A percentile compares a stretch with the other conserved stretches of the same genome.
phyloP scores from a whole-genome alignment of 92 coral and sea anemone genomes.

The Plumapathes pennacea region DNA sequence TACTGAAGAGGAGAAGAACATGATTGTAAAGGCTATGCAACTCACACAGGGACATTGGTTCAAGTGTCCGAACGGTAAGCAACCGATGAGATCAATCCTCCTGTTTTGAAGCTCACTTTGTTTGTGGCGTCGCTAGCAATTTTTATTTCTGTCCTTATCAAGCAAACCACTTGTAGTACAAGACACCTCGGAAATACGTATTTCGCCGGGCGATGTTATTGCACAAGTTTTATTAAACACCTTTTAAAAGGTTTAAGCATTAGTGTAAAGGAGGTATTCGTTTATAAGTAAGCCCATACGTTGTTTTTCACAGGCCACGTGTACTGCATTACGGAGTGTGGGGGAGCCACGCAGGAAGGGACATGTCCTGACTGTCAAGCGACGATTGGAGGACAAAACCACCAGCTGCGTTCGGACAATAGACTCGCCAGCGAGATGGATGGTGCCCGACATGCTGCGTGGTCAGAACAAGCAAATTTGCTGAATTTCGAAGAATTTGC shows the following conservation, averaged over 20 bases:
- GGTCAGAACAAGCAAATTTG: slow-evolving; percentile 54
- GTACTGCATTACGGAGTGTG: slow-evolving; percentile 89
- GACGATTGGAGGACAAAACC: slow-evolving; percentile 70
- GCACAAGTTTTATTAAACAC: too few relatives aligned
- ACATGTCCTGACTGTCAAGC: slow-evolving; percentile 82
- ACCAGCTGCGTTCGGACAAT: slow-evolving; percentile 61
- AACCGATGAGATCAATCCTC: too few relatives aligned
- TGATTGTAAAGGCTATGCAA: slow-evolving; percentile 82
- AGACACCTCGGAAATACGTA: too few relatives aligned
- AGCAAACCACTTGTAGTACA: too few relatives aligned
- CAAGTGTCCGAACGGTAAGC: slow-evolving; percentile 86
- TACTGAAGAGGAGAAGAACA: slow-evolving; percentile 57
- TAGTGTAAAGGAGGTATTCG: background rate
- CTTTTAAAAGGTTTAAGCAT: too few relatives aligned
- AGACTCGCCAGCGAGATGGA: slow-evolving; percentile 83
- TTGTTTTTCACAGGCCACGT: slow-evolving; percentile 62
- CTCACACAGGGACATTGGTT: slow-evolving; percentile 88
- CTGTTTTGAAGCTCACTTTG: background rate
- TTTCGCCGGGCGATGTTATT: too few relatives aligned
- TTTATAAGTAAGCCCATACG: background rate
- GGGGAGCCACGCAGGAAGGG: slow-evolving; percentile 83
- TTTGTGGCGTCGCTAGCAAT: background rate
- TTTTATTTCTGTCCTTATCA: background rate
- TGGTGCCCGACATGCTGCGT: slow-evolving; percentile 78
- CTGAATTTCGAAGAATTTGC: slow-evolving; percentile 72